Percentiles rank a stretch among this genome's conserved stretches.
Evolutionary conservation across 2,113 vertebrate genomes (phyloP).

Genomic region (Phasianus colchicus): DNA sequence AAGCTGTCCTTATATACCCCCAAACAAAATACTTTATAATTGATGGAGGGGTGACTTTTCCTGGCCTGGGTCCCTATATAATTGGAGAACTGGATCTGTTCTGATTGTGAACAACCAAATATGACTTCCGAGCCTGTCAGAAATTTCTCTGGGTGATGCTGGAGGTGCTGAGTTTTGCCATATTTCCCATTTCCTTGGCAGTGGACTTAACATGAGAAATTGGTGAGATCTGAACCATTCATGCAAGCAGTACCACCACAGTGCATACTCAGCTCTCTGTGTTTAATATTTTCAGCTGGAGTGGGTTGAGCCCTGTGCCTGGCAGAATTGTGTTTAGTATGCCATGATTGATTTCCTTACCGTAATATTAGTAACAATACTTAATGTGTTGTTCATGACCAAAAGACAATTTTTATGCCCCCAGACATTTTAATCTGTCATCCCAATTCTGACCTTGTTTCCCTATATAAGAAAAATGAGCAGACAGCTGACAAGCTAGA

Average conservation of each 20-base stretch:
- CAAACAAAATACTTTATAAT: neutral
- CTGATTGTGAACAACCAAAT: neutral
- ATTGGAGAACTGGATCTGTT: neutral
- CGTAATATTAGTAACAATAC: neutral
- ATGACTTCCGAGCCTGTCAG: neutral
- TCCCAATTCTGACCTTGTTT: neutral
- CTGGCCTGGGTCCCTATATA: neutral
- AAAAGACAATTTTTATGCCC: neutral
- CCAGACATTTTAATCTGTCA: neutral
- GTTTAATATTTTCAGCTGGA: neutral
- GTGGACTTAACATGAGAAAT: neutral
- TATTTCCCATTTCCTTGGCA: neutral
- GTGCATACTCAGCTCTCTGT: neutral
- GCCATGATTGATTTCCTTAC: neutral
- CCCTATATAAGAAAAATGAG: neutral
- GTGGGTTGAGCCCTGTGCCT: neutral
- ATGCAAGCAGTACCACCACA: neutral
- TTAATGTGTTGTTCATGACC: neutral
- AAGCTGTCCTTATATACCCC: neutral
- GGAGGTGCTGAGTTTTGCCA: neutral
- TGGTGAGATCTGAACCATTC: neutral
- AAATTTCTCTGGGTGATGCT: neutral
- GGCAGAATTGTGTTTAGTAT: neutral
- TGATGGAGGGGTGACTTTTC: neutral
- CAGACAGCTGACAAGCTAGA: neutral